Base-by-base conservation (phyloP, 2,797 vertebrate genomes). In the Ptychobarbus kaznakovi region DNA sequence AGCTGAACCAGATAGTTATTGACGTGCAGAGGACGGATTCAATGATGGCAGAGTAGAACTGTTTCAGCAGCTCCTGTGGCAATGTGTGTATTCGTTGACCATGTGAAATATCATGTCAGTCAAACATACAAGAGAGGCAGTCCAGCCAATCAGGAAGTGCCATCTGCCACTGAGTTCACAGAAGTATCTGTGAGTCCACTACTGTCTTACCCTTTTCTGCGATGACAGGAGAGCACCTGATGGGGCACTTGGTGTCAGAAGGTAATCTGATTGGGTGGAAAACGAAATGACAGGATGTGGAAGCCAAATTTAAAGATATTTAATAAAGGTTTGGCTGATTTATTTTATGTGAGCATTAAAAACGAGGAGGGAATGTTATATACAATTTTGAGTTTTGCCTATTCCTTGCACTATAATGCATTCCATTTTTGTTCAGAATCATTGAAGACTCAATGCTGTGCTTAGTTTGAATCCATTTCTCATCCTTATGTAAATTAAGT, bases 91-190 rank as follows among this genome's bases (percentile, higher is more conserved):
- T 56, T 78, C 12, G 4, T 12, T 84, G 63, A 56, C 61, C n/a
- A 10, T 12, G 35, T 25, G 28, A 58, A 84, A 77, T 70, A 77
- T 66, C 44, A 40, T 84, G 61, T 78, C 82, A 83, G 40, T 83
- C 72, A 66, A 25, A 66, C 22, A 68, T 61, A 53, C n/a, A 40
- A 20, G 61, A 68, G 44, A 74, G 25, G 13, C n/a, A 18, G 66
- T 72, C 16, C 63, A 70, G 69, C 38, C 51, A 73, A 44, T 74
- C 70, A 74, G 81, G 53, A 68, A 51, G 78, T 70, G 80, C 13
- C 46, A 40, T 56, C 49, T 81, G 80, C 78, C 46, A 56, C 15
- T 53, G 65, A 66, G 73, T 83, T 75, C 68, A 18, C 16, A 83
- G 61, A 56, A 1, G 12, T 6, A 22, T 53, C 44, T 51, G 22